Evolutionary conservation across 2,113 vertebrate genomes (phyloP), one percentile per base, ranked within the genome.

Genomic region (Gorsachius goisagi): DNA sequence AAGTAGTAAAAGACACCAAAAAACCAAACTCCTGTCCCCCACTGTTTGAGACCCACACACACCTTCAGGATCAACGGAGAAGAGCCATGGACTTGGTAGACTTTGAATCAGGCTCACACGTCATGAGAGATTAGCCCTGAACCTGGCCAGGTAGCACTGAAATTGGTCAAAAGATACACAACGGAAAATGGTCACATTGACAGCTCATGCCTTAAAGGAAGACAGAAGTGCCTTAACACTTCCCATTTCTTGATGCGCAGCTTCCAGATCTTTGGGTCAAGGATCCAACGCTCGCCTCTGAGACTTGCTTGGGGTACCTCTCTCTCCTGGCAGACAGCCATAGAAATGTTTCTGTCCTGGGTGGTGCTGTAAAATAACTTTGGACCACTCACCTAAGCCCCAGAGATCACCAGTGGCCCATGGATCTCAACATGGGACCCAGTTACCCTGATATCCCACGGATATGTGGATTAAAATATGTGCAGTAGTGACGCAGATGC

Each of bases 361-460:
- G 5, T 55, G 13, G 15, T 62, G 47, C 20, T 60, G 32, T 49
- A 75, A 79, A 74, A 72, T 33, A 33, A 27, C 58, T 88, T 52
- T 0, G 0, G 21, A 52, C 6, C 5, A 9, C 27, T 59, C 23
- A 15, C 6, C 4, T 4, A 62, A 83, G 6, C 9, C n/a, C 24
- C 45, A 69, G 66, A 66, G 15, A 27, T 59, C 68, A 59, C 16
- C 47, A 32, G 14, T 15, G 11, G 11, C 24, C 44, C 11, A 2
- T n/a, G 41, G 44, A 69, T 49, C 59, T 44, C 55, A 50, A 9
- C 13, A 3, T 13, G 67, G 30, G 41, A 72, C 8, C 50, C 37
- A 28, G 16, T 2, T 1, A 22, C n/a, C 18, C 44, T 28, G 12
- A 32, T 58, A 47, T 27, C 44, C 58, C 41, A 32, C 26, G 39